Evolutionary conservation across 2,113 vertebrate genomes (phyloP), one percentile per base, ranked within the genome.

Genomic region (Elanus axillaris): DNA sequence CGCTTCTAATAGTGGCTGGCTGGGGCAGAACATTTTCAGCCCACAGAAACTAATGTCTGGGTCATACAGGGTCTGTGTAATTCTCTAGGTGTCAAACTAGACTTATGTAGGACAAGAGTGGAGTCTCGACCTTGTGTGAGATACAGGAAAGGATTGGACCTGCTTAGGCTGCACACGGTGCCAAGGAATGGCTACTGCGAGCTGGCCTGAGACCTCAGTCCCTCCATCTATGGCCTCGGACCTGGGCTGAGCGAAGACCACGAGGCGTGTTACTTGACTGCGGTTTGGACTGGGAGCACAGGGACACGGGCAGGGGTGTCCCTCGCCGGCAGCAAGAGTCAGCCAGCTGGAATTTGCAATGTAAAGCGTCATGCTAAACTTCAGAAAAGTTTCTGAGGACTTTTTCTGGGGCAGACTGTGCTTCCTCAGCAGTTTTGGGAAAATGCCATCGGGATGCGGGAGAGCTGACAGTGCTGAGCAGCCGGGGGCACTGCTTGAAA

Each of bases 361-460:
- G 32, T 48, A 19, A 67, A 82, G 25, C 1, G 0, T 38, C 16
- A 11, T 71, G 25, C 60, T 78, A 13, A 85, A 74, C 62, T 76
- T 31, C 53, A 34, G 56, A 34, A 13, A 60, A 87, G 81, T 87
- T 94, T 67, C 55, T 50, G 56, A 72, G 45, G 52, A 19, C 14
- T 88, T 82, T 92, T 92, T 86, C 88, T 88, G 85, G 58, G 71
- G 43, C 88, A 78, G 42, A 3, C 38, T 38, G 60, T 81, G 85
- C 88, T 92, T 92, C 66, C 74, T 93, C 75, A 47, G 85, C 78
- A 91, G 58, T 74, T 97, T 59, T 55, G 56, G 80, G 60, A 63
- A n/a, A 59, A 26, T 0, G 2, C 48, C 6, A 2, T 6, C 0
- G 0, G 89, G 48, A 47, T 3, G 9, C 18, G 0, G 0, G 60